Evolutionary conservation across 2,888 invertebrate genomes (phyloP), one percentile per base, ranked within the genome.

Genomic region (Molorchus minor): DNA sequence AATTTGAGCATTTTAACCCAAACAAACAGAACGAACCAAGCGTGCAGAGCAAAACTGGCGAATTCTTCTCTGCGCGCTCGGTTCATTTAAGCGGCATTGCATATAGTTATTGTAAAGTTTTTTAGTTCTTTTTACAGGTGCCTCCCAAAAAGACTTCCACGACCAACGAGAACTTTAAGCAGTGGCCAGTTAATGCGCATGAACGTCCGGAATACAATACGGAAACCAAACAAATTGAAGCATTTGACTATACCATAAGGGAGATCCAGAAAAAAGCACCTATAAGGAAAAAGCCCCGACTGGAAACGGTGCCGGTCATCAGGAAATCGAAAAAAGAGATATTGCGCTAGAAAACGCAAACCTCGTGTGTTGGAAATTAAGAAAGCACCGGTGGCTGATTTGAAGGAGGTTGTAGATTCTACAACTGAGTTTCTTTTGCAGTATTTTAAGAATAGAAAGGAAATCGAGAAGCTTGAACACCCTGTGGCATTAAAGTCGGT

Each of bases 131-230:
- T 33, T 57, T 57, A 45, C 44, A 25, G 8, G 5, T 25, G 25
- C 25, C 25, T 25, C 25, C 25, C 25, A 25, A 25, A 25, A 25
- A 8, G 25, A 33, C n/a, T 10, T n/a, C 33, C 12, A 5, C 33
- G n/a, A 10, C 65, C 2, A 57, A 55, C 17, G 61, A 56, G 12
- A 52, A 45, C 7, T 58, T 62, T 1, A 71, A 71, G 35, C 65
- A 67, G 47, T 72, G 69, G 72, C 70, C 72, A 1, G 49, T 70
- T 1, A 68, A 72, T 21, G 71, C 63, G 10, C 70, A 71, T 63
- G 72, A 80, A 21, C 82, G 82, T 12, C 72, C 74, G 2, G 75
- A 72, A 41, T 80, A 73, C 62, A 76, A 79, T 49, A 64, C 70
- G 20, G 54, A 65, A 13, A 76, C 78, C 0, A 69, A 73, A 30